phyloP scores from a whole-genome alignment of 2,113 vertebrate genomes.

The Agelaius tricolor region DNA sequence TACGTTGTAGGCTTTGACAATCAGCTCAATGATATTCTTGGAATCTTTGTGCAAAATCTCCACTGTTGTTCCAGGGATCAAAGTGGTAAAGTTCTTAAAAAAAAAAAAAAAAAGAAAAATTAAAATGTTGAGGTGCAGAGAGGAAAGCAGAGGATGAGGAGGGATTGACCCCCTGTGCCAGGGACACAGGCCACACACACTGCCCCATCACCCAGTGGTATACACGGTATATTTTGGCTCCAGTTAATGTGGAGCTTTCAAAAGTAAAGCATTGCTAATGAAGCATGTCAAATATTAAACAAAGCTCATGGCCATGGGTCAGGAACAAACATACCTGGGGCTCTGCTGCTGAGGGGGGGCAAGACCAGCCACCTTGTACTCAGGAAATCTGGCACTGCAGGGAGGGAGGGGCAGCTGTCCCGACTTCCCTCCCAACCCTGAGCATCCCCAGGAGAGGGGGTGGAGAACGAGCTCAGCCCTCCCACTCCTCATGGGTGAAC shows the following conservation, averaged over 20 bases:
- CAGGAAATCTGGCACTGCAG: accelerated
- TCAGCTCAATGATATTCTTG: slow-evolving; percentile 96
- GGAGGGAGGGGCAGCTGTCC: neutral
- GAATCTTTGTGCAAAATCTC: slow-evolving; percentile 96
- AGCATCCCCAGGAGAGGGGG: neutral
- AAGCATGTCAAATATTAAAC: neutral
- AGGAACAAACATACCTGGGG: neutral
- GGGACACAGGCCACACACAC: neutral
- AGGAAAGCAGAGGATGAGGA: neutral
- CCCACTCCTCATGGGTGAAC: neutral
- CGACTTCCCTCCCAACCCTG: accelerated
- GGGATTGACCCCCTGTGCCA: accelerated
- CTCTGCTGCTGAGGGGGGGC: neutral
- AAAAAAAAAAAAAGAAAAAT: neutral
- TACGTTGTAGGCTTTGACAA: slow-evolving; percentile 92
- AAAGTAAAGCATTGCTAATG: neutral
- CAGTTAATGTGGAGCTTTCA: accelerated
- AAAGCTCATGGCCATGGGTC: neutral
- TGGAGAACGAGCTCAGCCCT: slow-evolving; percentile 36
- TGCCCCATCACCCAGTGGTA: neutral
- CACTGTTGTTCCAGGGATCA: slow-evolving; percentile 95
- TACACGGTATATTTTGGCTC: neutral
- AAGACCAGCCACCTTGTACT: neutral
- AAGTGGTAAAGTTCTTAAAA: slow-evolving; percentile 88
- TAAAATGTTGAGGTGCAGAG: neutral